Percentiles rank a stretch among this genome's conserved stretches.
Evolutionary conservation across 2,888 invertebrate species (phyloP).

Genomic region (Mamestra brassicae): DNA sequence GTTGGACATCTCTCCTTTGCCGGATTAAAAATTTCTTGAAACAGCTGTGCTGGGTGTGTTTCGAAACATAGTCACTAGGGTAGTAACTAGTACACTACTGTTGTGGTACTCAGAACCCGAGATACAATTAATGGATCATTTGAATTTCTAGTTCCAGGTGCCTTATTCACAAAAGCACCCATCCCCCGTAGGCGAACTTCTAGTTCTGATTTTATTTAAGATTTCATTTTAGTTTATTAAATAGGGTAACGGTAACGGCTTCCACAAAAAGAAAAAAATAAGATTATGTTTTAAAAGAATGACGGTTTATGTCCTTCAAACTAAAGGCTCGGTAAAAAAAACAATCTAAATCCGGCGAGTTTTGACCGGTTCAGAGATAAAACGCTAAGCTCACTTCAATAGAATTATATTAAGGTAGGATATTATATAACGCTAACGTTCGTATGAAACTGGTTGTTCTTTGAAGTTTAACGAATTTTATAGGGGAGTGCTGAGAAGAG

Average conservation of each 20-base stretch:
- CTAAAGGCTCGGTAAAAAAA: slow-evolving; percentile 15
- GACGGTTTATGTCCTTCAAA: slow-evolving; percentile 45
- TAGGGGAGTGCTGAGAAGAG: slow-evolving; percentile 32
- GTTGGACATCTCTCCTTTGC: too few relatives aligned
- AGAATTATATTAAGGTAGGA: slow-evolving; percentile 28
- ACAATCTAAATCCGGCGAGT: slow-evolving; percentile 11
- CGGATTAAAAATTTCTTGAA: background rate
- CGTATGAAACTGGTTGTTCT: slow-evolving; percentile 44
- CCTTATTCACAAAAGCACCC: background rate
- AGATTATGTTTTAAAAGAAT: slow-evolving; percentile 15
- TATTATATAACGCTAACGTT: slow-evolving; percentile 42
- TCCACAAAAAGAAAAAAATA: slow-evolving; percentile 32
- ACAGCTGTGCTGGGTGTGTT: background rate
- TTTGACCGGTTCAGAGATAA: slow-evolving; percentile 52
- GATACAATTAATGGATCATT: background rate
- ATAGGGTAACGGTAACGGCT: slow-evolving; percentile 15
- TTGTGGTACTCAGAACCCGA: background rate
- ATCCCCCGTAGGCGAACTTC: background rate
- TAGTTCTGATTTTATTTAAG: background rate
- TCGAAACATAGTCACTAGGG: background rate
- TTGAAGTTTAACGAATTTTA: slow-evolving; percentile 25
- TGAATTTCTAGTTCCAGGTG: background rate
- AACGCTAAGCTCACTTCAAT: slow-evolving; percentile 32
- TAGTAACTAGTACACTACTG: too few relatives aligned
- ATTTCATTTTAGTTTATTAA: slow-evolving; percentile 1